Evolutionary conservation across 2,797 vertebrate species (phyloP), one percentile per base, ranked within the genome.

Genomic region (Lutjanus campechanus): DNA sequence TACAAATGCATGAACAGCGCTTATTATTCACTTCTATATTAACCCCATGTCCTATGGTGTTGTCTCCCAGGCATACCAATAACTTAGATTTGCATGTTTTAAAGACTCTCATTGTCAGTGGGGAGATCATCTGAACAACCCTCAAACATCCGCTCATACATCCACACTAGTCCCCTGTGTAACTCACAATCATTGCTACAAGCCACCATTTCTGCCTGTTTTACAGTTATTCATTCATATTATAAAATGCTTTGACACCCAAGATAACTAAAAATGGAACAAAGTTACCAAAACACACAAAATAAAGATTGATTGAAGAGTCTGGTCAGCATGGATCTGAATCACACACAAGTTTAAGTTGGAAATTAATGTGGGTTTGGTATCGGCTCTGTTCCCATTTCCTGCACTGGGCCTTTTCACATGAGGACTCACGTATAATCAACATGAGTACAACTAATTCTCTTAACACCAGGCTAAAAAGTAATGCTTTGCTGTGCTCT

Each of bases 11-110:
- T 63, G 72, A 89, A 75, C 40, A 44, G 11, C 19, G 69, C 62
- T 70, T 22, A 47, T 77, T 81, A 82, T 85, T 84, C 9, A 51
- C 60, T 79, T 62, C 49, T 69, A n/a, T 54, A 73, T 65, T 20
- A 78, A 61, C 65, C 73, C 51, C 7, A 13, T n/a, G 67, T 75
- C 64, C 66, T 62, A 50, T 3, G 50, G 50, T 46, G 47, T 73
- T 43, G n/a, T 77, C 67, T 44, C 15, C 3, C 51, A 73, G 55
- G 62, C 62, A 54, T 50, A 51, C 43, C 47, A 15, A 47, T 62
- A 55, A 22, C 29, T 63, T 43, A 19, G 15, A 76, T 70, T 73
- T 79, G 44, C 50, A 79, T 77, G n/a, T 73, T 73, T 81, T 41
- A 71, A 65, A 65, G 59, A 22, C 47, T 64, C 25, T 75, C 47